These are phyloP conservation scores for Crypturellus undulatus DNA, from an alignment of 2,113 vertebrate genomes.

Conservation along the genomic window DNA sequence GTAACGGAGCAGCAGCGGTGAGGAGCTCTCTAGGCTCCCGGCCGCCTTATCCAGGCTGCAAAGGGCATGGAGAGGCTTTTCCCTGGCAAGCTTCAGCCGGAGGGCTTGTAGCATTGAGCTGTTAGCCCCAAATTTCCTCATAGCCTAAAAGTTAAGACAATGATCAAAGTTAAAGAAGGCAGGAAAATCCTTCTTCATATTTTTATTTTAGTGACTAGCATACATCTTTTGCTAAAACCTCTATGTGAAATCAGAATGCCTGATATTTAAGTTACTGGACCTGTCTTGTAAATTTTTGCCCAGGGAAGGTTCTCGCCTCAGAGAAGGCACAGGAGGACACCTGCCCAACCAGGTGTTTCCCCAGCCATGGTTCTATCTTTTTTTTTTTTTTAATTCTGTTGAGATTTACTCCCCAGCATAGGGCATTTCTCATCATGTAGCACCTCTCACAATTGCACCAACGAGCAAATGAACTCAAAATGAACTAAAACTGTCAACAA, in stretches of 20 bases:
- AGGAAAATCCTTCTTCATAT: not conserved
- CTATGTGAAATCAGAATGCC: not conserved
- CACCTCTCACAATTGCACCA: not conserved
- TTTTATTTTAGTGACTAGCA: too few relatives aligned
- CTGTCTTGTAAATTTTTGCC: rapidly evolving
- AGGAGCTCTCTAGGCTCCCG: not conserved
- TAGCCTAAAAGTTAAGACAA: not conserved
- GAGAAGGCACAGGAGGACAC: not conserved
- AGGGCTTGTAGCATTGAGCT: not conserved
- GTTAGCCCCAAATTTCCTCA: not conserved
- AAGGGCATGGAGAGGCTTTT: not conserved
- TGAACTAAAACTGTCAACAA: not conserved
- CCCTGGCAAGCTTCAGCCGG: not conserved
- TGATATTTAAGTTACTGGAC: not conserved
- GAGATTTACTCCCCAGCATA: not conserved
- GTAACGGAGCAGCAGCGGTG: not conserved
- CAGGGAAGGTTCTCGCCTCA: rapidly evolving
- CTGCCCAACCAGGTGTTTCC: not conserved
- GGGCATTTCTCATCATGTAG: not conserved
- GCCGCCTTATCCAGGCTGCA: not conserved
- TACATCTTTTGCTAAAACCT: not conserved
- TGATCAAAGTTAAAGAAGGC: not conserved
- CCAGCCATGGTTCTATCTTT: not conserved
- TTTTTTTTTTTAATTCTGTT: not conserved
- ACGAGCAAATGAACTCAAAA: not conserved